Conservation (phyloP, 2,113 vertebrate genomes). For the Ciconia maguari region DNA sequence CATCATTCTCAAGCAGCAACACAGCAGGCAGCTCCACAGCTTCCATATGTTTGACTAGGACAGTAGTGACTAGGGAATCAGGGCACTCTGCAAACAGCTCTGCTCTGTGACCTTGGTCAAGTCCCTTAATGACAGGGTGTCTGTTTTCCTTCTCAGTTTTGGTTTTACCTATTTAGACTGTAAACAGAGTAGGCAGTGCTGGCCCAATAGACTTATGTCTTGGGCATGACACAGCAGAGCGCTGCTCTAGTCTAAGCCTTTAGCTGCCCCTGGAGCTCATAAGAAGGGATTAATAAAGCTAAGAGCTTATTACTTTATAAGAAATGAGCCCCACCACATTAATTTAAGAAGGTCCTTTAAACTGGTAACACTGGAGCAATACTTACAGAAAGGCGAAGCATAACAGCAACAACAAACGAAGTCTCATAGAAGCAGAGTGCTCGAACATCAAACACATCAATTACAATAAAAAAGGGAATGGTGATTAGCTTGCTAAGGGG, state of each 20-base stretch:
- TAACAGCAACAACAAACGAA: background rate
- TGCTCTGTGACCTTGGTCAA: background rate
- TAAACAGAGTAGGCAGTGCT: background rate
- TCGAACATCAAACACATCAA: constrained; percentile 1
- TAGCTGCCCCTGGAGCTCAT: background rate
- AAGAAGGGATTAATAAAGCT: background rate
- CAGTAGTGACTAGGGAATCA: background rate
- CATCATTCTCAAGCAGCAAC: background rate
- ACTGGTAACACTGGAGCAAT: background rate
- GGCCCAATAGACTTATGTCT: fast-evolving
- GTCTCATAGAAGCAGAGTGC: background rate
- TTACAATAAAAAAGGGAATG: background rate
- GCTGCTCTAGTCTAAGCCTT: background rate
- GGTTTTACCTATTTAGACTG: background rate
- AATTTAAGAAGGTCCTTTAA: background rate
- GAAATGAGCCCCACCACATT: background rate
- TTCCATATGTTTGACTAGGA: background rate
- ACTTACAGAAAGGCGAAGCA: background rate
- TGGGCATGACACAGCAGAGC: background rate
- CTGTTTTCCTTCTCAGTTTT: background rate
- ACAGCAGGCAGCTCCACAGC: background rate
- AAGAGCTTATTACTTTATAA: background rate
- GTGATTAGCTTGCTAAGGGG: background rate
- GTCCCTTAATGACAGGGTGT: background rate
- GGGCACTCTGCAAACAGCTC: background rate